Percentiles rank a stretch among this genome's conserved stretches.
Evolutionary conservation across 1,140 invertebrate species (phyloP).

Genomic region (Chironomus striatipennis): DNA sequence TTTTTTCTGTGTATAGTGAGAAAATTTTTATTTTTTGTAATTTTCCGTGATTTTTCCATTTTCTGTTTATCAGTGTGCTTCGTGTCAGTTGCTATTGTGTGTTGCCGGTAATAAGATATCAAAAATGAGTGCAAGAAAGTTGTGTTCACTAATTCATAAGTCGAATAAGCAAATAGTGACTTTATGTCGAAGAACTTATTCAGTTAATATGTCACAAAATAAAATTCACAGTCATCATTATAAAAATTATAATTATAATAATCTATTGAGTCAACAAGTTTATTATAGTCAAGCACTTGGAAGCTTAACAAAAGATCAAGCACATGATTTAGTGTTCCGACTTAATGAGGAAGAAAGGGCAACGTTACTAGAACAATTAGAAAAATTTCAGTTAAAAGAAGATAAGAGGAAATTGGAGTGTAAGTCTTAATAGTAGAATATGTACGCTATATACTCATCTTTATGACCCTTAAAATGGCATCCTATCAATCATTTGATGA

Average conservation of each 20-base stretch:
- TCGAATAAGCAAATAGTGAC: background rate
- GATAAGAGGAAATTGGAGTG: conserved; percentile 66
- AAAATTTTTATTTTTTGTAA: background rate
- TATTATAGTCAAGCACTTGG: conserved; percentile 34
- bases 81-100: conserved; percentile 5
- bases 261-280: background rate
- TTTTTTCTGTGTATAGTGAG: background rate
- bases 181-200: background rate
- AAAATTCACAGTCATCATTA: background rate
- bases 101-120: background rate
- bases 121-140: conserved; percentile 16
- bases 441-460: too few relatives aligned
- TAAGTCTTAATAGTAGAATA: conserved; percentile 38
- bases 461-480: too few relatives aligned
- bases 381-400: conserved; percentile 60
- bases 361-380: conserved; percentile 51
- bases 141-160: conserved; percentile 7
- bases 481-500: too few relatives aligned
- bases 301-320: conserved; percentile 54
- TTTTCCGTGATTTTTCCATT: conserved; percentile 8
- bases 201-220: background rate
- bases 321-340: conserved; percentile 55
- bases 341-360: conserved; percentile 58
- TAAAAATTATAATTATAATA: background rate
- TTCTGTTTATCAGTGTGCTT: background rate